phyloP scores from a whole-genome alignment of 2,888 invertebrate genomes.

The Synanthedon myopaeformis region DNA sequence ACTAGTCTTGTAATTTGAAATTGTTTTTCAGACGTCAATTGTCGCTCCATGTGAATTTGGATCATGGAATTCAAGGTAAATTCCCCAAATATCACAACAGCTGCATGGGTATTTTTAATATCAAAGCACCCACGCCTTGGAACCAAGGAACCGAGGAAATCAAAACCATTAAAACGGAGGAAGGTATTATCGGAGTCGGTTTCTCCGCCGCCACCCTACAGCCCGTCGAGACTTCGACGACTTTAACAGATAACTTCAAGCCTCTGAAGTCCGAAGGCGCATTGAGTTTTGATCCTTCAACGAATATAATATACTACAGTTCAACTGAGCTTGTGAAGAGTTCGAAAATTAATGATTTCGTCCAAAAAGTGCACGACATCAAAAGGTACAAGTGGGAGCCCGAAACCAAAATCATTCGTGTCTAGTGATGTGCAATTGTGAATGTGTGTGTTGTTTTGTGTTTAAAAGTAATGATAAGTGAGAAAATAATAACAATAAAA shows the following conservation, averaged over 20 bases:
- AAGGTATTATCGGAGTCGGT: constrained; percentile 16
- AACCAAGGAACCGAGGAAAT: constrained; percentile 16
- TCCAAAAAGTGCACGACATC: constrained; percentile 21
- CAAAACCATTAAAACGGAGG: constrained; percentile 1
- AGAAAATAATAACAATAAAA: not conserved
- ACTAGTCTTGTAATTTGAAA: not conserved
- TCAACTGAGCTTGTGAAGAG: constrained; percentile 33
- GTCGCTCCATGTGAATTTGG: constrained; percentile 37
- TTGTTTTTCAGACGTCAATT: constrained; percentile 35
- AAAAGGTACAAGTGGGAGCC: constrained; percentile 48
- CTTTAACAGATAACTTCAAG: constrained; percentile 9
- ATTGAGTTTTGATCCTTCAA: constrained; percentile 32
- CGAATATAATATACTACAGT: constrained; percentile 38
- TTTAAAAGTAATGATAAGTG: not conserved
- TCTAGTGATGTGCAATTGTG: not conserved
- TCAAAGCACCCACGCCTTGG: constrained; percentile 5
- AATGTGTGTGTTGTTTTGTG: not conserved
- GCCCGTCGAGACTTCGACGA: constrained; percentile 6
- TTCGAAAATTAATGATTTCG: constrained; percentile 19
- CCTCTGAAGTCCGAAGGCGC: constrained; percentile 23
- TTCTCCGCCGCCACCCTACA: constrained; percentile 10
- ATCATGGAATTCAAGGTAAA: constrained; percentile 34
- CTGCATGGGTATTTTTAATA: constrained; percentile 29
- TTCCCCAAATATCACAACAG: constrained; percentile 45
- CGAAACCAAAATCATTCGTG: constrained; percentile 41